Evolutionary conservation across 2,113 vertebrate species (phyloP).

Genomic region (Struthidea cinerea): DNA sequence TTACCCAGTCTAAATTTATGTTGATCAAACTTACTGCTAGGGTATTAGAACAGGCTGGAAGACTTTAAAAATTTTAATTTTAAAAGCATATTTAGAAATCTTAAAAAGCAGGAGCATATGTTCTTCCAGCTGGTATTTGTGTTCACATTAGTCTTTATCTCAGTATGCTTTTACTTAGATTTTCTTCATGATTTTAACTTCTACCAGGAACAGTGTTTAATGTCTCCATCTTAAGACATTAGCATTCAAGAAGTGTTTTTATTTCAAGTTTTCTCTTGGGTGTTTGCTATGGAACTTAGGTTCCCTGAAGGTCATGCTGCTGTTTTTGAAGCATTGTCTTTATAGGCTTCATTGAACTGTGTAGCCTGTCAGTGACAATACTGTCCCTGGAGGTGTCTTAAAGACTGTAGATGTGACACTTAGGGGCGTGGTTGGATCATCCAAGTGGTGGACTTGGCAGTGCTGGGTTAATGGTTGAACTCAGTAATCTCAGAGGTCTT

Average conservation of each 20-base stretch:
- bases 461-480: neutral
- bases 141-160: neutral
- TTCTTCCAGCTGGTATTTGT: neutral
- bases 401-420: neutral
- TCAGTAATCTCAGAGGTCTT: neutral
- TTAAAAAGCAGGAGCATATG: neutral
- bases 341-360: conserved; percentile 1
- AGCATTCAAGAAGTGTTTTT: neutral
- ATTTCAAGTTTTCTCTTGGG: neutral
- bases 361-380: neutral
- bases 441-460: neutral
- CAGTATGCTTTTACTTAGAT: neutral
- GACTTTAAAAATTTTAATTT: neutral
- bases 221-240: neutral
- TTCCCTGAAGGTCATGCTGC: neutral
- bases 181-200: neutral
- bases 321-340: neutral
- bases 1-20: neutral
- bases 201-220: neutral
- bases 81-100: neutral
- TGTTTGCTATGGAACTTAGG: neutral
- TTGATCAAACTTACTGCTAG: neutral
- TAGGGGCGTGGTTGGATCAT: neutral
- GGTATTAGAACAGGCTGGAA: neutral
- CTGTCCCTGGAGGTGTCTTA: neutral